Conservation (phyloP, 2,113 vertebrate genomes). For the Ammodramus savannarum region DNA sequence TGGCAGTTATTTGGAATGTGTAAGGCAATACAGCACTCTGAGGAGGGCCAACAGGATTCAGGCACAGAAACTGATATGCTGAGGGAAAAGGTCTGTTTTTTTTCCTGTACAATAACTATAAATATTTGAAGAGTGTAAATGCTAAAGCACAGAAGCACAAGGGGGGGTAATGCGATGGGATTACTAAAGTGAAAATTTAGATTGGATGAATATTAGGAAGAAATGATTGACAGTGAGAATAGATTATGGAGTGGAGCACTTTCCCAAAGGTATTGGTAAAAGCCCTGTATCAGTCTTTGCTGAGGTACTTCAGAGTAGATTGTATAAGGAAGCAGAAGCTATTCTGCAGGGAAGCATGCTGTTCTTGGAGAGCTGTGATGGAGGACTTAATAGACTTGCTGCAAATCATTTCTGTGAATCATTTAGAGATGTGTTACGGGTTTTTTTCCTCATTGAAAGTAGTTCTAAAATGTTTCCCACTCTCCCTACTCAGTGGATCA, state of each 20-base stretch:
- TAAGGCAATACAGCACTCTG: neutral
- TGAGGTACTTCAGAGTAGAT: neutral
- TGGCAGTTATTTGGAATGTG: neutral
- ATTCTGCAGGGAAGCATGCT: neutral
- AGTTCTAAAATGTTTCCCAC: neutral
- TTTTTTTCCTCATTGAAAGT: neutral
- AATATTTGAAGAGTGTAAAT: constrained; percentile 27
- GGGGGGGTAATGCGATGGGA: neutral
- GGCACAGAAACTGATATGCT: neutral
- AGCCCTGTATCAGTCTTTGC: neutral
- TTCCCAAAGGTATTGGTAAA: constrained; percentile 15
- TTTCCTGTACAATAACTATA: neutral
- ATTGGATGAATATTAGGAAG: neutral
- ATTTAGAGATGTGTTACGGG: neutral
- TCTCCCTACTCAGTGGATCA: neutral
- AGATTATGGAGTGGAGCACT: neutral
- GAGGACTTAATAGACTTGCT: neutral
- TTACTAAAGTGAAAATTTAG: constrained; percentile 6
- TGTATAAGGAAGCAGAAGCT: neutral
- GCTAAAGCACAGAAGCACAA: neutral
- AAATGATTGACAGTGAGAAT: neutral
- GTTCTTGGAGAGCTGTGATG: neutral
- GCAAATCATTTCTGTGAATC: neutral
- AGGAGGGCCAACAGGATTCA: neutral
- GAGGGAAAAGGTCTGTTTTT: neutral